These are phyloP conservation scores for Xylophagus ater DNA, from an alignment of 2,888 invertebrate species.

Conservation along the genomic window DNA sequence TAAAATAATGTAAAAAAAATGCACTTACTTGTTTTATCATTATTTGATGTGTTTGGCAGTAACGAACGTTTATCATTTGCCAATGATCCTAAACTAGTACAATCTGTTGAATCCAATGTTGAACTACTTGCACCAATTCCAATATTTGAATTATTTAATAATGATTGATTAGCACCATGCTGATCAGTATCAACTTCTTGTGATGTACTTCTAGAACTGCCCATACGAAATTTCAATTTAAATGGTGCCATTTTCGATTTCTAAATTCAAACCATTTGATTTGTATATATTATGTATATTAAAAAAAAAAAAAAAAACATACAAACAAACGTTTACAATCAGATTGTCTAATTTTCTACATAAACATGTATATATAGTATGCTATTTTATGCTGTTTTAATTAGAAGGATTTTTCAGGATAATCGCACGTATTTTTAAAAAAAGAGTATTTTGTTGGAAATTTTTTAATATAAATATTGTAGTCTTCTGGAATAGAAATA, in stretches of 20 bases:
- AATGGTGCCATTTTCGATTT: slow-evolving; percentile 35
- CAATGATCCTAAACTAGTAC: slow-evolving; percentile 34
- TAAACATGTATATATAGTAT: neutral
- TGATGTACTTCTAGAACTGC: slow-evolving; percentile 38
- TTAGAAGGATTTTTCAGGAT: neutral
- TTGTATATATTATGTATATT: neutral
- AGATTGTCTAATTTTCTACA: slow-evolving; percentile 1
- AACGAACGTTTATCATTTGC: slow-evolving; percentile 33
- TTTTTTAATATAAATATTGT: slow-evolving; percentile 5
- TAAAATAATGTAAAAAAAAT: slow-evolving; percentile 5
- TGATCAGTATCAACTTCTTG: slow-evolving; percentile 37
- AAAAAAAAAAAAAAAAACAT: slow-evolving; percentile 1
- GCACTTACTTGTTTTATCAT: slow-evolving; percentile 36
- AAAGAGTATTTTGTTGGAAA: neutral
- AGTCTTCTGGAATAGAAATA: slow-evolving; percentile 10
- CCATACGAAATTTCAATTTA: slow-evolving; percentile 40
- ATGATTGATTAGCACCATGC: slow-evolving; percentile 36
- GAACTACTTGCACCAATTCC: slow-evolving; percentile 35
- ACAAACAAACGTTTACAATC: neutral
- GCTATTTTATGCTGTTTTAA: neutral
- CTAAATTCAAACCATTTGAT: too few species aligned
- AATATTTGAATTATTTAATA: slow-evolving; percentile 25
- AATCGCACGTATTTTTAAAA: neutral
- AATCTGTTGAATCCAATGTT: slow-evolving; percentile 37
- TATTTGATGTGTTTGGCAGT: slow-evolving; percentile 32